These are phyloP conservation scores for Andrena dorsata DNA, from an alignment of 2,888 invertebrate genomes.

Conservation along the genomic window DNA sequence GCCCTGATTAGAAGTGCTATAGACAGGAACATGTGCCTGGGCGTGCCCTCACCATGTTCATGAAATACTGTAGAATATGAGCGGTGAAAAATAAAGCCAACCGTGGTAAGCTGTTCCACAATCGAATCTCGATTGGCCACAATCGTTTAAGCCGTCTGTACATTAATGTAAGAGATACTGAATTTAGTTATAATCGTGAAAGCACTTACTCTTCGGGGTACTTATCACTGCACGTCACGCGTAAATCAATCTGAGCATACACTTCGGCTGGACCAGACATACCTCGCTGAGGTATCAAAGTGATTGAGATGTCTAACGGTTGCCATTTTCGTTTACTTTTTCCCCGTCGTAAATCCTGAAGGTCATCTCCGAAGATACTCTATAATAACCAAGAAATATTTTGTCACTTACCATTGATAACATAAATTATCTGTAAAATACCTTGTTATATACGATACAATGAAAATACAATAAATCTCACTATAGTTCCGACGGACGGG, in stretches of 20 bases:
- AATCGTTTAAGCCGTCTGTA: too few relatives aligned
- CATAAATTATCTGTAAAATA: too few relatives aligned
- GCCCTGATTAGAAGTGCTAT: too few relatives aligned
- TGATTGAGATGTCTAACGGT: constrained; percentile 91
- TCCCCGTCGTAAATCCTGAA: constrained; percentile 88
- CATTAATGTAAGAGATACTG: background rate
- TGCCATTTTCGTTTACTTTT: constrained; percentile 89
- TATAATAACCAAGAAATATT: constrained; percentile 80
- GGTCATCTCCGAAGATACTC: constrained; percentile 92
- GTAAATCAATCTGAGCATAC: constrained; percentile 91
- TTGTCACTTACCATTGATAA: background rate
- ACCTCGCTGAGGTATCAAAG: constrained; percentile 91
- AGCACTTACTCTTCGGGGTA: constrained; percentile 93
- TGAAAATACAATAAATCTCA: too few relatives aligned
- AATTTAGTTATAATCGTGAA: background rate
- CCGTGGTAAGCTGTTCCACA: too few relatives aligned
- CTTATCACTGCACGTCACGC: constrained; percentile 89
- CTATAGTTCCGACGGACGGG: too few relatives aligned
- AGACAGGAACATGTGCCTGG: too few relatives aligned
- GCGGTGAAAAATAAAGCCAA: too few relatives aligned
- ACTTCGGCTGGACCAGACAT: constrained; percentile 88
- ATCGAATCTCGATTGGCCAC: too few relatives aligned
- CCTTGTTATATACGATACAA: too few relatives aligned
- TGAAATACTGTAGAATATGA: too few relatives aligned
- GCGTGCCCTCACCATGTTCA: too few relatives aligned